phyloP scores from a whole-genome alignment of 1,140 invertebrate species.

The Triops longicaudatus region DNA sequence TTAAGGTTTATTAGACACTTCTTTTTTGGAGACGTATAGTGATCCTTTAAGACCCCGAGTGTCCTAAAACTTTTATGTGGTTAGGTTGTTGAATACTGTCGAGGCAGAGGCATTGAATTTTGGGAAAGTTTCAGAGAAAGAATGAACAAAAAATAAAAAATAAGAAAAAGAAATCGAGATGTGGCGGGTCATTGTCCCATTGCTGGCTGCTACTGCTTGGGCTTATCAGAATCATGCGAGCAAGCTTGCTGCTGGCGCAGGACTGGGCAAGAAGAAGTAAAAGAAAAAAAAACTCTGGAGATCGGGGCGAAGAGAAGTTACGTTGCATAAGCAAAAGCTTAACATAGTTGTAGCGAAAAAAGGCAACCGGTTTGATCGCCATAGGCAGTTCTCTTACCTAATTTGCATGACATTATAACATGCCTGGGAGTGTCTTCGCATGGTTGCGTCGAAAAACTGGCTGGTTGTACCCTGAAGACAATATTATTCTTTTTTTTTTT shows the following conservation, averaged over 20 bases:
- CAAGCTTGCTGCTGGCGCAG: background rate
- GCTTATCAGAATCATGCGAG: conserved; percentile 14
- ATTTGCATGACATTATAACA: conserved; percentile 9
- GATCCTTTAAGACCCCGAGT: background rate
- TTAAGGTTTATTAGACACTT: background rate
- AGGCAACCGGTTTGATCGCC: background rate
- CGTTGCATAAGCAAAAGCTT: background rate
- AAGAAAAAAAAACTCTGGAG: no score
- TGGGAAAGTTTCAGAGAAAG: background rate
- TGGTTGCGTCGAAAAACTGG: background rate
- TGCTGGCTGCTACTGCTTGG: background rate
- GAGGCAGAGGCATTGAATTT: background rate
- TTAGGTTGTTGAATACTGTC: background rate
- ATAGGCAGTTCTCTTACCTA: background rate
- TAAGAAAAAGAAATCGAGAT: background rate
- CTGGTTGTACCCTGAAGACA: background rate
- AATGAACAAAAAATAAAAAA: background rate
- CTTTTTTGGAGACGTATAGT: background rate
- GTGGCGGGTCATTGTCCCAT: conserved; percentile 7
- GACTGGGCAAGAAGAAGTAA: background rate
- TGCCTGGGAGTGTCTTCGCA: background rate
- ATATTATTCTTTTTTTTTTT: background rate
- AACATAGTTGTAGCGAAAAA: background rate
- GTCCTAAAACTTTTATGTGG: background rate
- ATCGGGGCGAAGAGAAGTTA: background rate